A percentile compares a stretch with the other conserved stretches of the same genome.
phyloP scores from a whole-genome alignment of 2,888 invertebrate species.

The Glaucopsyche alexis region DNA sequence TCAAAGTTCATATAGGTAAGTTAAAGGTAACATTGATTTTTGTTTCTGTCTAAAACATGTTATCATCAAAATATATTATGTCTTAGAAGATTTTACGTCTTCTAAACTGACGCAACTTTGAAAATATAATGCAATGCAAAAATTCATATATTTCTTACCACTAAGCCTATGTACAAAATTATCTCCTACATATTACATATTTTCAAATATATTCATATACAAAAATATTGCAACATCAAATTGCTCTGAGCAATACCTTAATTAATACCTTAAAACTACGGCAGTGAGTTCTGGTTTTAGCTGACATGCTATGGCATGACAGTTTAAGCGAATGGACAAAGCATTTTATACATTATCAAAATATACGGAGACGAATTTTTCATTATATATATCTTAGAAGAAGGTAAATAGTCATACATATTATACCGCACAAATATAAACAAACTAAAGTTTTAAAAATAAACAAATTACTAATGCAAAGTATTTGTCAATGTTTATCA shows the following conservation, averaged over 20 bases:
- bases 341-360: slow-evolving; percentile 11
- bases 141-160: not conserved
- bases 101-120: not conserved
- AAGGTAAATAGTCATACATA: not conserved
- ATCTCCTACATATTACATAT: slow-evolving; percentile 22
- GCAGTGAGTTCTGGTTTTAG: slow-evolving; percentile 72
- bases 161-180: slow-evolving; percentile 19
- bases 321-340: slow-evolving; percentile 38
- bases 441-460: not conserved
- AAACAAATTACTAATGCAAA: not conserved
- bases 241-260: slow-evolving; percentile 58
- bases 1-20: too few relatives aligned
- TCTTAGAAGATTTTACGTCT: not conserved
- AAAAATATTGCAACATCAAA: slow-evolving; percentile 53
- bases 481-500: not conserved
- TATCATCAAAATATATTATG: too few relatives aligned
- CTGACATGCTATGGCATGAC: slow-evolving; percentile 43
- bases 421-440: slow-evolving; percentile 5
- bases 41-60: too few relatives aligned
- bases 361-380: not conserved
- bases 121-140: not conserved
- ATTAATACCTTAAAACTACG: slow-evolving; percentile 48
- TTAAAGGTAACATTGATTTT: too few relatives aligned
- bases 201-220: slow-evolving; percentile 34
- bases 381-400: not conserved